Evolutionary conservation across 2,888 invertebrate species (phyloP), one percentile per base, ranked within the genome.

Genomic region (Pegoplata infirma): DNA sequence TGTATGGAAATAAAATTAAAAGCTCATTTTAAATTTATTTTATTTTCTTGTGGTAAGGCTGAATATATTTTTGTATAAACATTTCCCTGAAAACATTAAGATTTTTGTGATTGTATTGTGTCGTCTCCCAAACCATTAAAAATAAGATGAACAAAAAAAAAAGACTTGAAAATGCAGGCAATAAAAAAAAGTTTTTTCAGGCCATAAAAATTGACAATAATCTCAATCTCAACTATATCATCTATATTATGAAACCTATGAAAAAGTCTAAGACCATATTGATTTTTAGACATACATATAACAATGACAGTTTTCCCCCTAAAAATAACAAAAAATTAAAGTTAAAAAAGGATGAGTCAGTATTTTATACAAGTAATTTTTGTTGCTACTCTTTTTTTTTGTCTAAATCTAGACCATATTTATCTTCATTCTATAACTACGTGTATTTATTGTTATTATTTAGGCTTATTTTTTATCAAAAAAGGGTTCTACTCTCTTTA

Each of bases 401-500:
- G 1, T 56, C 7, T 21, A 46, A 63, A 55, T 56, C 36, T 17
- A 19, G 23, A 55, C 7, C 32, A 67, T 47, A 53, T 67, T 67
- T 53, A 66, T 67, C 46, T 44, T 46, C 7, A 51, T 49, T 32
- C 23, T 21, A 23, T 66, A 51, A 66, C 44, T 36, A 46, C 36
- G 23, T 67, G 59, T 46, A 36, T 67, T 66, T 53, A 67, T 67
- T 67, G 55, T 61, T 68, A 17, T 61, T 68, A 16, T 53, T 49
- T 25, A 21, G 36, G 51, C 8, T 49, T 28, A 58, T 40, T 23
- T 21, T 6, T 1, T 23, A 44, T 23, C 44, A 17, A 17, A 51
- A 67, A 61, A 61, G 67, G 74, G 51, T 67, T 74, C 28, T 32
- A 16, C 5, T 16, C 16, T 55, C 8, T 56, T n/a, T n/a, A n/a